Conservation (phyloP, 2,888 invertebrate species). For the Cotesia congregata region DNA sequence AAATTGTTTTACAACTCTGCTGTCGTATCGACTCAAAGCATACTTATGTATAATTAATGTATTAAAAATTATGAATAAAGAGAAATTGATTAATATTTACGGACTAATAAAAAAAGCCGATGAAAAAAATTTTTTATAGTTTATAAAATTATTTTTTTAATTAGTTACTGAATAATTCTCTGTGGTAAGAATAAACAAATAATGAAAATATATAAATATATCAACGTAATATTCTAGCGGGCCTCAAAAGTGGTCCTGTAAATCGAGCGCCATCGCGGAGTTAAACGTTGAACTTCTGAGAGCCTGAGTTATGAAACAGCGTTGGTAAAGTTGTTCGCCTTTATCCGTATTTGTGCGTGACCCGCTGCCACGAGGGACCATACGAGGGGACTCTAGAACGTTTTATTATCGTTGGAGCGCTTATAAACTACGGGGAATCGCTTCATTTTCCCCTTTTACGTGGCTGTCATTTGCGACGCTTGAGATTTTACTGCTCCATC, state of each 20-base stretch:
- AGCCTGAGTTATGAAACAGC: slow-evolving; percentile 27
- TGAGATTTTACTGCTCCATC: slow-evolving; percentile 50
- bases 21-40: no score
- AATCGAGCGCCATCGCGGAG: slow-evolving; percentile 60
- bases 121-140: no score
- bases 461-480: slow-evolving; percentile 52
- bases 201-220: neutral
- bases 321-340: slow-evolving; percentile 56
- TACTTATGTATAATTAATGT: no score
- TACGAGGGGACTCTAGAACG: slow-evolving; percentile 41
- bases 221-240: slow-evolving; percentile 44
- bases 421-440: slow-evolving; percentile 59
- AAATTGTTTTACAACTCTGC: no score
- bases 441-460: slow-evolving; percentile 61
- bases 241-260: slow-evolving; percentile 64
- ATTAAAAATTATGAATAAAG: no score
- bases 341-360: slow-evolving; percentile 37
- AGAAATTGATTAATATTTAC: no score
- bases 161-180: no score
- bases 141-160: no score
- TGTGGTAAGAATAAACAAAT: no score
- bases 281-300: slow-evolving; percentile 28
- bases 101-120: no score
- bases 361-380: slow-evolving; percentile 33
- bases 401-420: slow-evolving; percentile 56